Conservation (phyloP, 2,797 vertebrate genomes). For the Myotis planiceps region DNA sequence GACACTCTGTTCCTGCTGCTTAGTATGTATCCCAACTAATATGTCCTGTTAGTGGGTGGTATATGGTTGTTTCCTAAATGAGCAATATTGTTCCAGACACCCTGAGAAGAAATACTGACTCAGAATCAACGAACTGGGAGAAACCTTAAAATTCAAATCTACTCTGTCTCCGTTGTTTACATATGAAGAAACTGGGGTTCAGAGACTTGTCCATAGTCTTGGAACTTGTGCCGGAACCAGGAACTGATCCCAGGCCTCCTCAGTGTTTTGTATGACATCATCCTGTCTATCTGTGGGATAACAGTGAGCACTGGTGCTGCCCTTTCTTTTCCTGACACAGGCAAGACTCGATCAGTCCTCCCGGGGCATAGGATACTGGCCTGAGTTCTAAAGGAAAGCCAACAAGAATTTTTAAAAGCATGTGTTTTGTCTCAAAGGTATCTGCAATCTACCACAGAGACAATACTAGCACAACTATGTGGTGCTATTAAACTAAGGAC, state of each 20-base stretch:
- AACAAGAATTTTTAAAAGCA: not conserved
- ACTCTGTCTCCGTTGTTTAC: not conserved
- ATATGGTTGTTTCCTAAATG: not conserved
- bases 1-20: not conserved
- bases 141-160: conserved; percentile 19
- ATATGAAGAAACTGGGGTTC: not conserved
- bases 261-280: not conserved
- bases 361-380: not conserved
- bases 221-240: not conserved
- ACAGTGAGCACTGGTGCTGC: not conserved
- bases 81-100: not conserved
- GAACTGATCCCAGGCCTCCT: not conserved
- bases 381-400: conserved; percentile 22
- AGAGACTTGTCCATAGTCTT: not conserved
- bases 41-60: not conserved
- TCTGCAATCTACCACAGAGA: conserved; percentile 20
- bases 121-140: not conserved
- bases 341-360: not conserved
- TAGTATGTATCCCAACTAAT: not conserved
- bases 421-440: not conserved
- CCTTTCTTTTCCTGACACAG: not conserved
- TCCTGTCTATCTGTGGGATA: not conserved
- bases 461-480: not conserved
- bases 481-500: not conserved
- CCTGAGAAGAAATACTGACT: not conserved